Percentiles rank a stretch among this genome's conserved stretches.
Conservation (phyloP, 2,888 invertebrate species). For the Eilema caniola region DNA sequence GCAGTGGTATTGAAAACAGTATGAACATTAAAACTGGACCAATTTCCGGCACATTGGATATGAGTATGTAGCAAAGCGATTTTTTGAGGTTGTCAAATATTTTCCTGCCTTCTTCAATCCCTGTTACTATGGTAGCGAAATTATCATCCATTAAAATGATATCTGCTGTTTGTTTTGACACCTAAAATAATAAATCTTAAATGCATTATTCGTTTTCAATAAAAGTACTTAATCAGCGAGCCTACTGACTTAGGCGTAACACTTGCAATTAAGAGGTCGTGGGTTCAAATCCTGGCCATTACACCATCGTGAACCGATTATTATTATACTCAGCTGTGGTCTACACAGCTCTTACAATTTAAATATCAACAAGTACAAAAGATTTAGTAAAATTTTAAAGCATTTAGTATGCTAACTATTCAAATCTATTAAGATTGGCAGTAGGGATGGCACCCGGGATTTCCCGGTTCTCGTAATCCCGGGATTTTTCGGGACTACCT, state of each 20-base stretch:
- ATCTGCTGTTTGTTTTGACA: constrained; percentile 95
- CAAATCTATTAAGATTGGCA: too few species aligned
- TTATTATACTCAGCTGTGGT: too few species aligned
- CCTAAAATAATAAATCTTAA: constrained; percentile 54
- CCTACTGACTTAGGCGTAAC: not conserved
- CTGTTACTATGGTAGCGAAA: constrained; percentile 95
- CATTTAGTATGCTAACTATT: too few species aligned
- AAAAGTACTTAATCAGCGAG: not conserved
- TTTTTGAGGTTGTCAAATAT: constrained; percentile 96
- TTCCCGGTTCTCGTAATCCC: too few species aligned
- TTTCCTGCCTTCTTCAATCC: constrained; percentile 93
- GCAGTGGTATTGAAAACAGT: constrained; percentile 91
- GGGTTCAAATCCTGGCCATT: not conserved
- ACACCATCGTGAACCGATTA: too few species aligned
- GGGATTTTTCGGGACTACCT: too few species aligned
- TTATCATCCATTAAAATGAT: constrained; percentile 96
- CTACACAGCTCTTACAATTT: too few species aligned
- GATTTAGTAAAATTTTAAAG: too few species aligned
- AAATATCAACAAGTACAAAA: too few species aligned
- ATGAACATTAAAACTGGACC: constrained; percentile 93
- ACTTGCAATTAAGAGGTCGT: not conserved
- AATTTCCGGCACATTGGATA: constrained; percentile 94
- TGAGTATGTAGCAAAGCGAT: constrained; percentile 93
- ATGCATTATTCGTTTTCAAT: not conserved
- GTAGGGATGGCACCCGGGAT: too few species aligned